These are phyloP conservation scores for Pantherophis vulpinus DNA, from an alignment of 2,797 vertebrate species.

Conservation along the genomic window DNA sequence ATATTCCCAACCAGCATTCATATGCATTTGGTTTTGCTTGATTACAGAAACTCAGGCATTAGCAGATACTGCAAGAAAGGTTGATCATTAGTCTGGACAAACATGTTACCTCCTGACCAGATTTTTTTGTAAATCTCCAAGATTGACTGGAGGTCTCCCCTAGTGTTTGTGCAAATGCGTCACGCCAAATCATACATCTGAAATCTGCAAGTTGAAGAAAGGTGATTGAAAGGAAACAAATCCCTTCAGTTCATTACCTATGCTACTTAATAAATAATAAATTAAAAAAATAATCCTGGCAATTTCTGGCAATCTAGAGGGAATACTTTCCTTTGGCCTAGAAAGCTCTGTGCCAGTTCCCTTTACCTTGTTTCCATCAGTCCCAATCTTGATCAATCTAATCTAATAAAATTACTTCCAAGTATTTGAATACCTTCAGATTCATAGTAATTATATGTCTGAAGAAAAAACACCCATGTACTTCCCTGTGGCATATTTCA, in stretches of 20 bases:
- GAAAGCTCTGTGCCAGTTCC: not conserved
- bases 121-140: not conserved
- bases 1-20: not conserved
- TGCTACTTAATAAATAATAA: not conserved
- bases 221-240: not conserved
- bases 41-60: not conserved
- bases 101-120: not conserved
- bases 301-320: not conserved
- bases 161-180: not conserved
- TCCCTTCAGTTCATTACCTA: not conserved
- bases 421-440: not conserved
- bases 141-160: not conserved
- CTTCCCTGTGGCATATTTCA: not conserved
- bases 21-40: not conserved
- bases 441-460: not conserved
- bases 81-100: conserved; percentile 3
- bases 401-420: not conserved
- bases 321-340: not conserved
- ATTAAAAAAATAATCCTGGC: not conserved
- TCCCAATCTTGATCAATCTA: not conserved
- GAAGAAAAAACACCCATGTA: not conserved
- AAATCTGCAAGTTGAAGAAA: not conserved
- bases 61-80: not conserved
- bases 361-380: not conserved
- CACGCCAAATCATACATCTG: not conserved